phyloP scores from a whole-genome alignment of 2,113 vertebrate genomes.

The Poeciliopsis prolifica region DNA sequence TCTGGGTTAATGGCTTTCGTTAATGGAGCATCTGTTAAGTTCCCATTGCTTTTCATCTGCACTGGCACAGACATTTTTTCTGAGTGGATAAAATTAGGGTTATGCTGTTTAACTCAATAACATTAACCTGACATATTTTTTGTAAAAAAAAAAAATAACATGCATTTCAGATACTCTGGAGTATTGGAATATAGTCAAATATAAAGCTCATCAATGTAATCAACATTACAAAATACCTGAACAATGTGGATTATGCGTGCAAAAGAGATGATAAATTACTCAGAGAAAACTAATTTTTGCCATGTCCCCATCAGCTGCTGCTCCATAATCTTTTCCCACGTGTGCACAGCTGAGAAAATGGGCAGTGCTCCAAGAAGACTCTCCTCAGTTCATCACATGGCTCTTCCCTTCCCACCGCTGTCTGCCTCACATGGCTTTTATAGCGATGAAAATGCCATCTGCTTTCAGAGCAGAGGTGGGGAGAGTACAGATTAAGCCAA shows the following conservation, averaged over 20 bases:
- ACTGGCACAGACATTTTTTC: neutral
- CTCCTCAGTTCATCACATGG: conserved; percentile 24
- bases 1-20: conserved; percentile 67
- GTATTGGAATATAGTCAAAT: neutral
- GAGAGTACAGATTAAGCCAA: neutral
- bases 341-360: conserved; percentile 34
- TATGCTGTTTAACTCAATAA: neutral
- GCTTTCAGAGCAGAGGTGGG: conserved; percentile 28
- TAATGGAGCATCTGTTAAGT: conserved; percentile 72
- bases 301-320: neutral
- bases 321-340: conserved; percentile 1
- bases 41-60: conserved; percentile 12
- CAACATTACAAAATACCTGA: neutral
- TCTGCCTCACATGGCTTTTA: conserved; percentile 1
- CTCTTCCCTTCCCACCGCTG: neutral
- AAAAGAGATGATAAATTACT: neutral
- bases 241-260: neutral
- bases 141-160: neutral
- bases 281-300: neutral
- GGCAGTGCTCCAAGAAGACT: conserved; percentile 30
- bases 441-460: conserved; percentile 38
- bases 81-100: neutral
- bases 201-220: neutral
- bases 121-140: neutral
- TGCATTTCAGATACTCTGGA: neutral